Evolutionary conservation across 2,888 invertebrate species (phyloP).

Genomic region (Callimorpha dominula): DNA sequence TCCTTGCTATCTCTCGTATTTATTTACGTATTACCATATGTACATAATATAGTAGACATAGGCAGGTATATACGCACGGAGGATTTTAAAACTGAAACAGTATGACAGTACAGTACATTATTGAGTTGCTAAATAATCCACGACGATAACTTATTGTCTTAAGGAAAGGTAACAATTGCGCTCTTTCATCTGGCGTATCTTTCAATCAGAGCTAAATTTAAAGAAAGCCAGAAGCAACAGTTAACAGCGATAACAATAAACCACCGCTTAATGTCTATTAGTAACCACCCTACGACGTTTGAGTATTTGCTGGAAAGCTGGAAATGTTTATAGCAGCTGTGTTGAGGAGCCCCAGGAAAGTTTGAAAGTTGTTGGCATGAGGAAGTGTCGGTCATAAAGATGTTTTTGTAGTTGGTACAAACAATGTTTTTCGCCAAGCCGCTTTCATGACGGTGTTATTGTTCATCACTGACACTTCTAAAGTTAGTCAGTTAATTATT

Average conservation of each 20-base stretch:
- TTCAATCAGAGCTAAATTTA: too few relatives aligned
- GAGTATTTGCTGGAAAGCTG: not conserved
- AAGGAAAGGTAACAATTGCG: too few relatives aligned
- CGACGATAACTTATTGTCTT: too few relatives aligned
- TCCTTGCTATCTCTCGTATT: not conserved
- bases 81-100: too few relatives aligned
- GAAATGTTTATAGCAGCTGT: conserved; percentile 15
- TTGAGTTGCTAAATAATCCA: too few relatives aligned
- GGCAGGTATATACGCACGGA: too few relatives aligned
- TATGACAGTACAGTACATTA: too few relatives aligned
- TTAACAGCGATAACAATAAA: too few relatives aligned
- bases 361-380: conserved; percentile 15
- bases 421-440: not conserved
- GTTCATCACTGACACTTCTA: not conserved
- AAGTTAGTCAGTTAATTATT: not conserved
- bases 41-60: too few relatives aligned
- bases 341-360: conserved; percentile 5
- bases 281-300: not conserved
- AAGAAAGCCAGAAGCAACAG: not conserved
- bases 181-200: too few relatives aligned
- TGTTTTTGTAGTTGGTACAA: conserved; percentile 9
- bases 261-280: not conserved
- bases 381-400: conserved; percentile 1
- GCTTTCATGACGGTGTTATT: not conserved
- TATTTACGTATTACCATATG: too few relatives aligned